These are phyloP conservation scores for Apodemia mormo DNA, from an alignment of 2,888 invertebrate genomes.

Conservation along the genomic window DNA sequence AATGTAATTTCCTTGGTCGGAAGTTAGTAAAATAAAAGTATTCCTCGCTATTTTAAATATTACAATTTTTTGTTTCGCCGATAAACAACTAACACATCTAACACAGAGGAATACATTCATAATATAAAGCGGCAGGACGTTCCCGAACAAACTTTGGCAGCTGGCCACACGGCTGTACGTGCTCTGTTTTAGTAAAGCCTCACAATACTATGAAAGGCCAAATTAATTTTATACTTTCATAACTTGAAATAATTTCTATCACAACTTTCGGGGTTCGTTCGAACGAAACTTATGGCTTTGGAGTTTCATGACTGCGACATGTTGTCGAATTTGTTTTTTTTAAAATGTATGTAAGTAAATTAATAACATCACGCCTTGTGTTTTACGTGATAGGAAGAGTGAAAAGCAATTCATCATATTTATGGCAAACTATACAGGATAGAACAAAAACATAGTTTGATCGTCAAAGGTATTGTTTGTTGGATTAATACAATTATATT, in stretches of 20 bases:
- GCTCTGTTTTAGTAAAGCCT: constrained; percentile 15
- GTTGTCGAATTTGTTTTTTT: not conserved
- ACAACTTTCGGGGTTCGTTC: constrained; percentile 13
- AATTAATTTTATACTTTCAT: constrained; percentile 19
- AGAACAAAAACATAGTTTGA: too few species aligned
- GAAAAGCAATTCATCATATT: too few species aligned
- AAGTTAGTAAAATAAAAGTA: too few species aligned
- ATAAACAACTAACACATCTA: not conserved
- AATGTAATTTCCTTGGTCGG: too few species aligned
- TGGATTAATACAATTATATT: too few species aligned
- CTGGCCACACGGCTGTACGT: constrained; percentile 25
- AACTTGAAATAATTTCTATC: constrained; percentile 17
- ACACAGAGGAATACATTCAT: not conserved
- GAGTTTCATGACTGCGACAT: not conserved
- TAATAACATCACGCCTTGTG: too few species aligned
- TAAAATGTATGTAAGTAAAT: not conserved
- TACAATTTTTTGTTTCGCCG: constrained; percentile 8
- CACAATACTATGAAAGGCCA: constrained; percentile 12
- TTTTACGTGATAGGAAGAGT: too few species aligned
- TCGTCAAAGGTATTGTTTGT: too few species aligned
- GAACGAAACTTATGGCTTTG: not conserved
- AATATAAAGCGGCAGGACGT: constrained; percentile 7
- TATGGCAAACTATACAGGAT: too few species aligned
- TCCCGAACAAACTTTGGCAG: constrained; percentile 26
- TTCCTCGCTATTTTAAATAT: not conserved